These are phyloP conservation scores for Lagopus muta DNA, from an alignment of 2,113 vertebrate genomes.

Conservation along the genomic window DNA sequence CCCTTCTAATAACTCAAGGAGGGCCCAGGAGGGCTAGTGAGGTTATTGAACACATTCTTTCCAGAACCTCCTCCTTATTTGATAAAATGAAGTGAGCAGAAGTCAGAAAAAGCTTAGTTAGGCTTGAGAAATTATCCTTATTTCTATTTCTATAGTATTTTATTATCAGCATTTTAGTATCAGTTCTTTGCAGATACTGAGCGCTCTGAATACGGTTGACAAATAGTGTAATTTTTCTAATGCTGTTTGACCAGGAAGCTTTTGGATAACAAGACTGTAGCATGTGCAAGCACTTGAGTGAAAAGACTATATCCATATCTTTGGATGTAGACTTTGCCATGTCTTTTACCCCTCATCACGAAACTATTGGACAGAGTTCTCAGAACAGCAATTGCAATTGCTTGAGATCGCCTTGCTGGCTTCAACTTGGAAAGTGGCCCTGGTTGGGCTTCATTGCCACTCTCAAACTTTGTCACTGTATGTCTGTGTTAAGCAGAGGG, in stretches of 20 bases:
- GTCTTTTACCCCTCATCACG: neutral
- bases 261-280: neutral
- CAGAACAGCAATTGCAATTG: neutral
- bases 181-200: neutral
- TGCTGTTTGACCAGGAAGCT: neutral
- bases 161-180: neutral
- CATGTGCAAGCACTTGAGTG: neutral
- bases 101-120: neutral
- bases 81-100: neutral
- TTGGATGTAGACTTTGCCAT: neutral
- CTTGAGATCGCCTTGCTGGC: neutral
- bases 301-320: neutral
- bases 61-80: neutral
- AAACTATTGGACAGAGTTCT: neutral
- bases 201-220: neutral
- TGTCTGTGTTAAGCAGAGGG: neutral
- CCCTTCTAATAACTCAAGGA: neutral
- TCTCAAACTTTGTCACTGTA: neutral
- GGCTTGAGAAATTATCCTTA: neutral
- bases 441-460: neutral
- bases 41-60: neutral
- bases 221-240: neutral
- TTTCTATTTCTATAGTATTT: neutral
- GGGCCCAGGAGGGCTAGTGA: neutral
- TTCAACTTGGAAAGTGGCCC: neutral